Conservation (phyloP, 2,113 vertebrate genomes). For the Turnix velox region DNA sequence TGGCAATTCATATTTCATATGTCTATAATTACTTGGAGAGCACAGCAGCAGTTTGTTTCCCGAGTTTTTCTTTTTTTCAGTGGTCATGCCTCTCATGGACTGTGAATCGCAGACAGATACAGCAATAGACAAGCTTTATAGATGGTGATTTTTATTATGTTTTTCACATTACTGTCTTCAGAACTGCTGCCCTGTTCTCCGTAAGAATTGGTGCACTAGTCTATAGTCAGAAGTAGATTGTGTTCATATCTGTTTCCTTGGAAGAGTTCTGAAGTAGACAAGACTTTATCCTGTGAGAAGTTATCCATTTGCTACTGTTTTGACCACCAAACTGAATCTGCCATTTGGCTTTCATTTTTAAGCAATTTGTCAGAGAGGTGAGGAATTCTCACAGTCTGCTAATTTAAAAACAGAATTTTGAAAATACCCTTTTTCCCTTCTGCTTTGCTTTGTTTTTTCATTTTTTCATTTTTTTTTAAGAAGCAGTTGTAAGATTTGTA, state of each 20-base stretch:
- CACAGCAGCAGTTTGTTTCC: conserved; percentile 69
- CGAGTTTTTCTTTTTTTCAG: conserved; percentile 53
- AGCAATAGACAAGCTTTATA: conserved; percentile 34
- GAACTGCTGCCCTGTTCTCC: neutral
- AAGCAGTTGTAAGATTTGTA: conserved; percentile 66
- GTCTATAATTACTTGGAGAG: conserved; percentile 84
- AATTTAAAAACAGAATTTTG: conserved; percentile 72
- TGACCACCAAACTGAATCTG: conserved; percentile 78
- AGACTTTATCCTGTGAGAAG: conserved; percentile 77
- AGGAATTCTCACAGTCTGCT: conserved; percentile 54
- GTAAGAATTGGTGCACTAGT: conserved; percentile 7
- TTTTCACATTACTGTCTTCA: conserved; percentile 40
- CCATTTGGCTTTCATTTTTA: conserved; percentile 72
- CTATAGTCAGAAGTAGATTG: neutral
- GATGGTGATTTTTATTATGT: conserved; percentile 10
- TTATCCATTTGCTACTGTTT: conserved; percentile 82
- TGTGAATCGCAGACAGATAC: conserved; percentile 39
- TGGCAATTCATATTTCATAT: conserved; percentile 89
- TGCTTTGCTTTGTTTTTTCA: neutral
- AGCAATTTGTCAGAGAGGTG: conserved; percentile 72
- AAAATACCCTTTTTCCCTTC: neutral
- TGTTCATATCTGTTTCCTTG: conserved; percentile 32
- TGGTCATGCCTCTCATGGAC: neutral
- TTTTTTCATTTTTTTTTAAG: neutral
- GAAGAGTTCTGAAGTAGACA: conserved; percentile 45